Evolutionary conservation across 2,888 invertebrate species (phyloP), one percentile per base, ranked within the genome.

Genomic region (Scaptomyza parva): DNA sequence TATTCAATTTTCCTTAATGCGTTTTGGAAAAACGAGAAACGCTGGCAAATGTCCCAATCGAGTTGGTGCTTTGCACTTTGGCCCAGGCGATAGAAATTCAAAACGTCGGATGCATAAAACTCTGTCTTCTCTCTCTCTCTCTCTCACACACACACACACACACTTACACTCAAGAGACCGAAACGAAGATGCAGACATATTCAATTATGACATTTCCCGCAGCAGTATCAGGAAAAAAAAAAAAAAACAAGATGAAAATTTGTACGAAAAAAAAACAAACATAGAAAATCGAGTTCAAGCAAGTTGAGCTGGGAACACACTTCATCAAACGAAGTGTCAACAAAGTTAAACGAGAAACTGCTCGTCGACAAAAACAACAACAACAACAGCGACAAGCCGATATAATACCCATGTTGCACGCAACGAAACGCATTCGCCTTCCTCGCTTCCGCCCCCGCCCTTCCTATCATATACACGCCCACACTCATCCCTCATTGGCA

Each of bases 271-370:
- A 43, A 22, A 41, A 43, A 22, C 22, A 24, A 17, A 14, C 45
- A 22, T 28, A 22, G 43, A 54, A 41, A 58, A 30, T 53, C 22
- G 37, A 52, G 26, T 26, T 48, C 26, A 41, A 20, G 11, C 22
- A 51, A 64, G 65, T 39, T 39, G 51, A 43, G 48, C 59, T 52
- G 55, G 47, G 83, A 40, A 71, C 76, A 71, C 76, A 83, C 80
- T 78, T 79, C 78, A 78, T 78, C 78, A 78, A 81, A 71, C 71
- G 61, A 81, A 78, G 82, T 78, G 82, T 80, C 80, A 78, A 81
- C 75, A 81, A 81, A 82, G 85, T 85, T 80, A 85, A 78, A 78
- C 79, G 79, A 85, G 70, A 81, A 86, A 78, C 62, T 75, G 72
- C 66, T 68, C 47, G 51, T 44, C 64, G 24, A 55, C 55, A 43